Base-by-base conservation (phyloP, 1,140 invertebrate genomes). In the Drosophila miranda region DNA sequence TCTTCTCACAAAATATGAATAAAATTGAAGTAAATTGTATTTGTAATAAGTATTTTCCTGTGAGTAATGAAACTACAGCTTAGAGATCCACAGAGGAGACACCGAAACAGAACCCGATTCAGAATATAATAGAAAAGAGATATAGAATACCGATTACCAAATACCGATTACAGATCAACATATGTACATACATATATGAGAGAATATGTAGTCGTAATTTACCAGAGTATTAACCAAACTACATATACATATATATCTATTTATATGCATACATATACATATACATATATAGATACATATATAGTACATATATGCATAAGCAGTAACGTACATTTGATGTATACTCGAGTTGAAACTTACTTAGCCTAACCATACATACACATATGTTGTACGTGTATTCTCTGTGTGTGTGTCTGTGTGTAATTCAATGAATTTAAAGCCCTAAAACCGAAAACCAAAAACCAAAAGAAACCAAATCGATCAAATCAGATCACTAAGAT, bases 181-280 rank as follows among this genome's bases (percentile, higher is more conserved):
- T 48, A 62, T 38, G 56, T 76, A 58, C 43, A 56, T 72, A 59
- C 57, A 63, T 57, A 59, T 57, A 56, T 63, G 41, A 53, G 46
- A 42, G 57, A 54, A 67, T 51, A 51, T 73, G 70, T 73, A 73
- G 11, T 38, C 11, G 34, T 38, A 3, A 64, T 51, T 62, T 52
- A 73, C 52, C 59, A 72, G 60, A 63, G 74, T 77, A 58, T 76
- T 77, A 61, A 69, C 59, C 59, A 77, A 77, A 59, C 57, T 56
- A 48, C 41, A 69, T 64, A 44, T 70, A 78, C 57, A 46, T 45
- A 56, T 38, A 75, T 68, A 52, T 63, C 45, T 45, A 66, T 19
- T 19, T 42, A 70, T 45, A 57, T 45, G 45, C 38, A 74, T 55
- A 74, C 43, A 70, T 54, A 71, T 54, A 66, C 34, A 77, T 49